Base-by-base conservation (phyloP, 2,888 invertebrate species). In the Phyto melanocephala region DNA sequence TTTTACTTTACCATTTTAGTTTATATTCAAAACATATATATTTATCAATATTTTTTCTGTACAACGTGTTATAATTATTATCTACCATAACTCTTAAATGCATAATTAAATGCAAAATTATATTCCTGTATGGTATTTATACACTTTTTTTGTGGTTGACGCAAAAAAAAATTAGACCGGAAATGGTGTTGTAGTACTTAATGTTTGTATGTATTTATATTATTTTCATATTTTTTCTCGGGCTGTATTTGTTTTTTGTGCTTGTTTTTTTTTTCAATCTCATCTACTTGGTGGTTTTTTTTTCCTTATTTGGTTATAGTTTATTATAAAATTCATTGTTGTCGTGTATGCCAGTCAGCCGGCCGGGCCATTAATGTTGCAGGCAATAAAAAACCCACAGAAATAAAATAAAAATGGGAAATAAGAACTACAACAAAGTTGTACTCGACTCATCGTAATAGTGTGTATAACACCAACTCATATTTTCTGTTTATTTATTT, bases 361-460 rank as follows among this genome's bases (percentile, higher is more conserved):
- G n/a, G 15, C 35, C 45, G 65, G 72, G 74, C 78, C 68, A 74
- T 78, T 81, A 81, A 78, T 63, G 77, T 78, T 77, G 72, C 81
- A 72, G 72, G 77, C 81, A 72, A 68, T 77, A 76, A 71, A 75
- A 62, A 15, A 50, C 17, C 72, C 74, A 74, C 72, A 77, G 40
- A 81, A 67, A 81, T 56, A 62, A 74, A 71, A 81, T 56, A 56
- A 56, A 70, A 71, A 54, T 62, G 62, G 24, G 50, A 40, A 76
- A 60, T 5, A 58, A 67, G 24, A 63, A 78, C 54, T 78, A 24
- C 35, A 56, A 56, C 56, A 72, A 81, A 77, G 45, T 42, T 77
- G 56, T 68, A 77, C 68, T 62, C 77, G 77, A 74, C 78, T 81
- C 81, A 81, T 81, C 81, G 6, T 28, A 6, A 28, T 5, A 81